Evolutionary conservation across 1,140 invertebrate species (phyloP).

Genomic region (Adelges cooleyi): DNA sequence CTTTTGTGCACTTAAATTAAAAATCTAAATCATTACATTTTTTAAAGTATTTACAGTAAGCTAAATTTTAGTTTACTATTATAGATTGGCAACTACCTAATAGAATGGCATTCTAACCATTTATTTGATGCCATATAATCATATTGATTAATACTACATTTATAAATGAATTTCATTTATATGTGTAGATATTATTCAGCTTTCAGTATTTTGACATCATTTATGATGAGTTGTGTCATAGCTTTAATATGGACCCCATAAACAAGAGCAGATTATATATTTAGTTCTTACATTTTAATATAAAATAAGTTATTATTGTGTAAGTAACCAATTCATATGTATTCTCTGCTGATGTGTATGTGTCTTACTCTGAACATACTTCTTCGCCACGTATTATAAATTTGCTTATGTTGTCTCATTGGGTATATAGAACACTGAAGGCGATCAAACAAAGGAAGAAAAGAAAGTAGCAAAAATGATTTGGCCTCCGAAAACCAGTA

Average conservation of each 20-base stretch:
- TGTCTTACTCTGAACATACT: conserved; percentile 16
- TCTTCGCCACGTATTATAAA: neutral
- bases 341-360: conserved; percentile 21
- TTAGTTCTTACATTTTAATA: too few species aligned
- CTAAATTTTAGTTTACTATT: too few species aligned
- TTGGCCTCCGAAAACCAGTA: conserved; percentile 1
- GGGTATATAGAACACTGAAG: conserved; percentile 1
- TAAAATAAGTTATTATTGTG: too few species aligned
- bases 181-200: too few species aligned
- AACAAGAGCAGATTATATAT: conserved; percentile 14
- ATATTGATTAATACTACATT: too few species aligned
- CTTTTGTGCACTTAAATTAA: too few species aligned
- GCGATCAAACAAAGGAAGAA: neutral
- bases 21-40: too few species aligned
- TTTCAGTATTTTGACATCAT: conserved; percentile 16
- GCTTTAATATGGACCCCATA: conserved; percentile 2
- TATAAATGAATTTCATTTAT: too few species aligned
- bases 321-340: neutral
- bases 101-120: neutral
- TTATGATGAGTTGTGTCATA: conserved; percentile 15
- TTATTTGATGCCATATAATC: conserved; percentile 15
- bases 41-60: too few species aligned
- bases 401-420: conserved; percentile 26
- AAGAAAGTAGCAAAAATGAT: neutral
- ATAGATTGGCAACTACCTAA: conserved; percentile 17